Evolutionary conservation across 2,888 invertebrate genomes (phyloP), one percentile per base, ranked within the genome.

Genomic region (Erebia aethiops): DNA sequence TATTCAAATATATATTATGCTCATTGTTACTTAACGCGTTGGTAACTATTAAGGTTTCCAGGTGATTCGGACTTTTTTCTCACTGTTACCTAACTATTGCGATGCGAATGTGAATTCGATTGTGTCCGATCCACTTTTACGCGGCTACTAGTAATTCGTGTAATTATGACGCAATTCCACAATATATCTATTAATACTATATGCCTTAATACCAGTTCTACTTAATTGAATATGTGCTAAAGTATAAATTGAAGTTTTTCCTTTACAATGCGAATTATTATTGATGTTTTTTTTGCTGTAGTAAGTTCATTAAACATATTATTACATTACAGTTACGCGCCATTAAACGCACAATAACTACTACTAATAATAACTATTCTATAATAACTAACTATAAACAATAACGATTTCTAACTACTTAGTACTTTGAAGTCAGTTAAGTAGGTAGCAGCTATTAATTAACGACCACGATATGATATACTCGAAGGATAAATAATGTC

Each of bases 91-190:
- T 66, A 66, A 66, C 73, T 83, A 78, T 82, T 82, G 88, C 88
- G 83, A 83, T 79, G 89, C 87, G 89, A 87, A 76, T 84, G 83
- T 83, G 82, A 84, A 82, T 81, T 78, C 79, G 81, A 80, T 81
- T 83, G 81, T 84, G 74, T 73, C 69, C 69, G 26, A 65, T 71
- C 67, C 70, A 65, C 64, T 74, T 67, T 56, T 21, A 73, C 41
- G 46, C 57, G 66, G 65, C n/a, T 18, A 43, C 21, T 41, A 18
- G 54, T 35, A 60, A 57, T 58, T 57, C 64, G 67, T 62, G 65
- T 61, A 51, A 74, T 70, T 61, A 54, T 73, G 62, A 76, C 67
- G 75, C 73, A 73, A 76, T 68, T 56, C 65, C 49, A 61, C 77
- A 76, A 75, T 77, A 77, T 77, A 18, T 18, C 18, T n/a, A n/a